Evolutionary conservation across 2,113 vertebrate genomes (phyloP), one percentile per base, ranked within the genome.

Genomic region (Asarcornis scutulata): DNA sequence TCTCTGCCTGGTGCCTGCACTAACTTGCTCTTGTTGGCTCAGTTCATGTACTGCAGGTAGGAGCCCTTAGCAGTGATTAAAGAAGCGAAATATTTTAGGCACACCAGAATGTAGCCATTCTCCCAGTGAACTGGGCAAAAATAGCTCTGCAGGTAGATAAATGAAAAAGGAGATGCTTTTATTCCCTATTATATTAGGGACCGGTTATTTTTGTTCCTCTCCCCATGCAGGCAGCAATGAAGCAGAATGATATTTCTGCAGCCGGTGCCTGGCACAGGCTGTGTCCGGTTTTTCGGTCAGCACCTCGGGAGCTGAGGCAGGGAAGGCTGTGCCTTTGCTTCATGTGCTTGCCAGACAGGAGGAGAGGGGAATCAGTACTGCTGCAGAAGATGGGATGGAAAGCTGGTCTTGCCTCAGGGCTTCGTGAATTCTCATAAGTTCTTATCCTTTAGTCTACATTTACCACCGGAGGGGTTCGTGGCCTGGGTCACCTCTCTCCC

Each of bases 81-180:
- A 95, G 64, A 17, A 93, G 76, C 32, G 76, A 92, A 95, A 84
- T 89, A 93, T 94, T 94, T 96, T 75, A 73, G 79, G 64, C 66
- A 50, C 69, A 84, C 78, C 42, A 83, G 75, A 93, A 84, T 34
- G 32, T 64, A 91, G 66, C 36, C 73, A 11, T 73, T 93, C 68
- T 92, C 11, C n/a, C 38, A 44, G 60, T 29, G 46, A 90, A 71
- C 17, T 36, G 40, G 60, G 75, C 83, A 79, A 84, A 94, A 96
- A 93, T 87, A 95, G 13, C 75, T 93, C 48, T 1, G 7, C 0
- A 13, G 58, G 69, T 73, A 83, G 83, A 83, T 31, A 75, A 95
- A 91, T 81, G 71, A 80, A 68, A 67, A 38, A 71, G 31, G 36
- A 86, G 75, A 31, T 36, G 60, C n/a, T 88, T 94, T 91, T 67